Evolutionary conservation across 2,888 invertebrate genomes (phyloP), one percentile per base, ranked within the genome.

Genomic region (Sinodicranocentrus sp.): DNA sequence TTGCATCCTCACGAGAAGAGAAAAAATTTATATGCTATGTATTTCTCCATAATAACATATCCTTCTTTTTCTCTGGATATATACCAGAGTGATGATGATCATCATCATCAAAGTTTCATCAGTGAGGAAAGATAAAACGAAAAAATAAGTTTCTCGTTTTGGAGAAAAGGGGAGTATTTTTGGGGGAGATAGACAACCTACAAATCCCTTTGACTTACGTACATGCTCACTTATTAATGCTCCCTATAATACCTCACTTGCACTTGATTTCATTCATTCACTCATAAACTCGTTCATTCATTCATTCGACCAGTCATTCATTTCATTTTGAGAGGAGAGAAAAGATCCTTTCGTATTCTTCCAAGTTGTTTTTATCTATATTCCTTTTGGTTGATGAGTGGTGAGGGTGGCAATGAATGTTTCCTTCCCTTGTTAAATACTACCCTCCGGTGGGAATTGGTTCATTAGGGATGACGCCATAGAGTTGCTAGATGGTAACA

Each of bases 191-290:
- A 67, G 82, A 82, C 73, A 75, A 39, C 8, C 33, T 68, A 82
- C 82, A 82, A 82, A 82, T 82, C 82, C 73, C 59, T 82, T 82
- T 82, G 73, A 82, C 82, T 82, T 82, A 68, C 61, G 43, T 82
- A 82, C 82, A 75, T 68, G 73, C 25, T 82, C 82, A 75, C 75
- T 82, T 82, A 73, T 82, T 82, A 82, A 75, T 82, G 25, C 75
- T 39, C 43, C 48, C 19, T 19, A 65, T 59, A 28, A 21, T 63
- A 71, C 54, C 71, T 63, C 52, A 71, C 54, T 63, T 33, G 65
- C 80, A 80, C 54, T 82, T 73, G 73, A 68, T 82, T 75, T 57
- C 59, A 39, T 28, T 67, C 72, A 80, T 80, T 80, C 72, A 25
- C 72, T 57, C 80, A 80, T 80, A 72, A 72, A 72, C 72, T 72